phyloP scores from a whole-genome alignment of 2,888 invertebrate species.

The Sarcophaga carnaria region DNA sequence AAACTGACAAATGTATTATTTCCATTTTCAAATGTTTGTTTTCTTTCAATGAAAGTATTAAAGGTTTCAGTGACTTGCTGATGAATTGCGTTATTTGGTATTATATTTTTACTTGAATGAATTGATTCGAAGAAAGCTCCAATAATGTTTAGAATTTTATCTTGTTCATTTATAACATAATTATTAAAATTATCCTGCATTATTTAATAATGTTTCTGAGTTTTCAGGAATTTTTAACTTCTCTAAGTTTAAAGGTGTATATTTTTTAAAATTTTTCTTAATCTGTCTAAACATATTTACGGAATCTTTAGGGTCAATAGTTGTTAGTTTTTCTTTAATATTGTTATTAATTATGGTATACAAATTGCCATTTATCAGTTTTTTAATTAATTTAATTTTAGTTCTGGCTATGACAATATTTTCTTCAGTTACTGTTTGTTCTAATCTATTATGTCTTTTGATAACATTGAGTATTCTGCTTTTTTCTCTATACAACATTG shows the following conservation, averaged over 20 bases:
- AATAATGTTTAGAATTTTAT: too few species aligned
- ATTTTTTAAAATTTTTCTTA: slow-evolving; percentile 16
- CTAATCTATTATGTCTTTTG: slow-evolving; percentile 4
- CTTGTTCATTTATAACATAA: too few species aligned
- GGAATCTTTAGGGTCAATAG: background rate
- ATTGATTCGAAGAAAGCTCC: too few species aligned
- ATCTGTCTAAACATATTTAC: slow-evolving; percentile 1
- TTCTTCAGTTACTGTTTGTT: background rate
- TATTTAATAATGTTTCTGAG: too few species aligned
- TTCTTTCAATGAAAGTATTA: too few species aligned
- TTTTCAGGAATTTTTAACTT: too few species aligned
- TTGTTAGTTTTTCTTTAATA: background rate
- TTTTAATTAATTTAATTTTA: slow-evolving; percentile 21
- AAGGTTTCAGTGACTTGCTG: too few species aligned
- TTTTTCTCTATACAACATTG: background rate
- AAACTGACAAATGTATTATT: too few species aligned
- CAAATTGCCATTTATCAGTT: slow-evolving; percentile 10
- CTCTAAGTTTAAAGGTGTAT: background rate
- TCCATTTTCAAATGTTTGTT: too few species aligned
- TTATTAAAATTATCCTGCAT: too few species aligned
- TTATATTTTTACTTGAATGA: too few species aligned
- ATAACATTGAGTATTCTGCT: background rate
- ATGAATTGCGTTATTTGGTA: too few species aligned
- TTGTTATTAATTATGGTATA: background rate
- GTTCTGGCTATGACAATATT: background rate